Percentiles rank a stretch among this genome's conserved stretches.
These are phyloP conservation scores for Pristionchus entomophagus DNA, from an alignment of 2,888 invertebrate species.

Conservation along the genomic window DNA sequence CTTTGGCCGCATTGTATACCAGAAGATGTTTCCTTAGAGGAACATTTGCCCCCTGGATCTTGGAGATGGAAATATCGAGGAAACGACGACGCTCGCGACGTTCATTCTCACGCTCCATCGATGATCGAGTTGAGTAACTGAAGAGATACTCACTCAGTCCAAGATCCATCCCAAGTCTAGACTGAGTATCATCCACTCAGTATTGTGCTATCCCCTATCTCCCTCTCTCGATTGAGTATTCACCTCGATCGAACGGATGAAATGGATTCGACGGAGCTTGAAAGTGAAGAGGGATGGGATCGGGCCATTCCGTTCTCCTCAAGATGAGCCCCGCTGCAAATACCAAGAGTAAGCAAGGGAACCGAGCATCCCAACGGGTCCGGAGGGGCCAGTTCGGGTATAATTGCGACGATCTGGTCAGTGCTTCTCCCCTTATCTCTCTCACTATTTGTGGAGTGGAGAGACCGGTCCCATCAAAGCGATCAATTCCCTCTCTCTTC, in stretches of 20 bases:
- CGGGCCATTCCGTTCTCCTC: slow-evolving; percentile 40
- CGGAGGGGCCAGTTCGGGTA: not conserved
- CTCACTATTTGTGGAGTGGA: slow-evolving; percentile 10
- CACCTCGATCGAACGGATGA: slow-evolving; percentile 51
- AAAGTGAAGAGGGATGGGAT: slow-evolving; percentile 47
- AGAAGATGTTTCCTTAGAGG: slow-evolving; percentile 65
- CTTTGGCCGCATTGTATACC: slow-evolving; percentile 64
- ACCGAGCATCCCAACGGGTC: not conserved
- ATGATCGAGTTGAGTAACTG: slow-evolving; percentile 64
- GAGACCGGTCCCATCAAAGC: slow-evolving; percentile 44
- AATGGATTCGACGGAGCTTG: slow-evolving; percentile 51
- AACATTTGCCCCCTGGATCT: slow-evolving; percentile 60
- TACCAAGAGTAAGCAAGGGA: not conserved
- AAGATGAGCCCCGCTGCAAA: slow-evolving; percentile 34
- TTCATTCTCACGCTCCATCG: slow-evolving; percentile 63
- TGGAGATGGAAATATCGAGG: slow-evolving; percentile 59
- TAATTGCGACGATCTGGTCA: not conserved
- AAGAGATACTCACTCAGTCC: not conserved
- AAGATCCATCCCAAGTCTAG: no score
- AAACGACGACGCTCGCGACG: slow-evolving; percentile 60
- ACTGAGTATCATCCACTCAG: no score
- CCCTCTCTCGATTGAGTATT: not conserved
- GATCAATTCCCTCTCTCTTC: slow-evolving; percentile 45
- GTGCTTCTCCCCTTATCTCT: slow-evolving; percentile 7
- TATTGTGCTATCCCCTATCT: no score